Conservation (phyloP, 2,888 invertebrate genomes). For the Drosophila parthenogenetica region DNA sequence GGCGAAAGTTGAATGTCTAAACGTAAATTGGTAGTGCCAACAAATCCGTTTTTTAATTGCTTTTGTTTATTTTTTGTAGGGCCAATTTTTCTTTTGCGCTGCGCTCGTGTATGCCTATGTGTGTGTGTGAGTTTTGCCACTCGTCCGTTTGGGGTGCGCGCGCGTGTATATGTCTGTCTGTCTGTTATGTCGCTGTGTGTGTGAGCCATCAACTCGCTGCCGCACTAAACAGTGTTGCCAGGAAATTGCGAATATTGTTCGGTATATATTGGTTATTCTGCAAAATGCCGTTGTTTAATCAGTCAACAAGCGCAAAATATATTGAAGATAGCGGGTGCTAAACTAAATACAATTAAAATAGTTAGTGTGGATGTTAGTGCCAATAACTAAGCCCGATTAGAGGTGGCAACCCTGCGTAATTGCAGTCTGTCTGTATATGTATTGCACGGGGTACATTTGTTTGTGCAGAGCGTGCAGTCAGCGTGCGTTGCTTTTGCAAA, state of each 20-base stretch:
- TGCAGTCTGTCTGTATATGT: slow-evolving; percentile 79
- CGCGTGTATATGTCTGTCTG: slow-evolving; percentile 70
- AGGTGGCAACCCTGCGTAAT: slow-evolving; percentile 77
- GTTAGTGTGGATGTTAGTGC: neutral
- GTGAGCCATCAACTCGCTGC: slow-evolving; percentile 53
- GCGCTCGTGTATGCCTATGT: slow-evolving; percentile 61
- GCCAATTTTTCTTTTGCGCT: slow-evolving; percentile 80
- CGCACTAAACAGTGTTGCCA: slow-evolving; percentile 50
- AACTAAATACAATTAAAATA: neutral
- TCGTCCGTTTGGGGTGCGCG: slow-evolving; percentile 67
- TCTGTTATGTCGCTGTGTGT: slow-evolving; percentile 35
- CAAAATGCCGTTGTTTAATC: neutral
- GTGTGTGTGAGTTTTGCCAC: slow-evolving; percentile 66
- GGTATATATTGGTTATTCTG: slow-evolving; percentile 2
- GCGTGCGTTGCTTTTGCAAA: slow-evolving; percentile 69
- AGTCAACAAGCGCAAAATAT: neutral
- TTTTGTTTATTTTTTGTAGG: slow-evolving; percentile 83
- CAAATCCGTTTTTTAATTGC: slow-evolving; percentile 80
- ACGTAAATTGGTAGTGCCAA: slow-evolving; percentile 75
- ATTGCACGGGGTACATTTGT: slow-evolving; percentile 73
- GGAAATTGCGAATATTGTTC: slow-evolving; percentile 29
- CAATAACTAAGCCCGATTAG: slow-evolving; percentile 26
- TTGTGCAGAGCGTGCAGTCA: slow-evolving; percentile 71
- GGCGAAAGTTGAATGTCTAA: slow-evolving; percentile 38
- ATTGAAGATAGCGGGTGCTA: neutral